These are phyloP conservation scores for Gortyna flavago DNA, from an alignment of 2,888 invertebrate genomes.

Conservation along the genomic window DNA sequence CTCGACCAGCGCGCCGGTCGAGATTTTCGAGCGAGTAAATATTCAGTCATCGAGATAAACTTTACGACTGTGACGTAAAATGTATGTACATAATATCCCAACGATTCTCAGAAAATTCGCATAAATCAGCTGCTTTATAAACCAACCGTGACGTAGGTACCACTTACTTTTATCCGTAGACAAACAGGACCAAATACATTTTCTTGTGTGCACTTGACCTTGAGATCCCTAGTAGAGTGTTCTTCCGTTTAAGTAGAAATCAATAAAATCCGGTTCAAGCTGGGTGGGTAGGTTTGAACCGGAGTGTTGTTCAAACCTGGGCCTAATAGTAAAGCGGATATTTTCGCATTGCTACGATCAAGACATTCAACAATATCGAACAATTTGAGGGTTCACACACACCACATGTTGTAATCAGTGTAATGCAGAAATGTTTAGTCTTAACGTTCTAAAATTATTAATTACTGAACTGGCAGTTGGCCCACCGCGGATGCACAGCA, in stretches of 20 bases:
- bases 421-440: not conserved
- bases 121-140: conserved; percentile 3
- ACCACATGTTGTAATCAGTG: not conserved
- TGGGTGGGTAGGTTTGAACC: conserved; percentile 17
- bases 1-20: not conserved
- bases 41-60: not conserved
- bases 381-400: not conserved
- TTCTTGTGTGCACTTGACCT: conserved; percentile 33
- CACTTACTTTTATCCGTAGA: conserved; percentile 11
- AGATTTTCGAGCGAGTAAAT: not conserved
- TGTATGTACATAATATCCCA: not conserved
- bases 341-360: not conserved
- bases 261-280: conserved; percentile 44
- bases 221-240: conserved; percentile 34
- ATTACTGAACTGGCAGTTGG: conserved; percentile 9
- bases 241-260: conserved; percentile 34
- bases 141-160: not conserved
- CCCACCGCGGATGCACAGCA: conserved; percentile 5
- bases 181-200: conserved; percentile 27
- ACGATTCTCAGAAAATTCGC: not conserved
- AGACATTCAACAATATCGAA: not conserved
- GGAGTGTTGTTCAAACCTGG: conserved; percentile 23
- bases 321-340: not conserved
- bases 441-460: conserved; percentile 8
- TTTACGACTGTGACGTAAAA: conserved; percentile 4